Evolutionary conservation across 2,113 vertebrate species (phyloP), one percentile per base, ranked within the genome.

Genomic region (Hippocampus mohnikei): DNA sequence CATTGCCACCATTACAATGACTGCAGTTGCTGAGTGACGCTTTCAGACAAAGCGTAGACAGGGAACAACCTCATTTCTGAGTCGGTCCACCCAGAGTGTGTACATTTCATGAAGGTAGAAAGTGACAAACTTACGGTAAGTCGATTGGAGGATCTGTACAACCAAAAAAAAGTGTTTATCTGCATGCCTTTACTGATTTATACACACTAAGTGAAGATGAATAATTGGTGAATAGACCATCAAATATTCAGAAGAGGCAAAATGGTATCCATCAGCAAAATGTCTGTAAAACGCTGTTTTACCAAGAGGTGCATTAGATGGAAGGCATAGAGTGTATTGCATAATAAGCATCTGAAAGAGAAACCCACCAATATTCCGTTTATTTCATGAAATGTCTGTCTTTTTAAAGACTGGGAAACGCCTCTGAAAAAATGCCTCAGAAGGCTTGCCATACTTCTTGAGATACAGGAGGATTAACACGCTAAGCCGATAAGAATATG

Each of bases 341-440:
- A 37, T 69, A 63, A 71, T 61, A 70, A 3, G 46, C 52, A 63
- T 23, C 69, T 44, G 9, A 63, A 29, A 52, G 33, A 78, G 64
- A 52, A 68, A 78, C 84, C 84, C 72, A 64, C 69, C 59, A 66
- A 48, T 74, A 71, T 71, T 72, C 79, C 80, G 81, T 85, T 27
- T 77, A 65, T 74, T 65, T 71, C 73, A 41, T 50, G 16, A 72
- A 83, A 80, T 55, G 40, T 72, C 67, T 81, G 29, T 71, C 29
- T 63, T 63, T 83, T 80, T 73, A 81, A 78, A 81, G 74, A 61
- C 71, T 77, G 59, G 25, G 55, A 74, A 78, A 78, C 75, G 63
- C 67, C 21, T 23, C 21, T 59, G 64, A 72, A 46, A 46, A 80
- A 78, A 62, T 65, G 52, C 48, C 77, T 25, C 59, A 68, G 58